Evolutionary conservation across 64 coral and sea anemone species (phyloP).

Genomic region (Porites australiensis): DNA sequence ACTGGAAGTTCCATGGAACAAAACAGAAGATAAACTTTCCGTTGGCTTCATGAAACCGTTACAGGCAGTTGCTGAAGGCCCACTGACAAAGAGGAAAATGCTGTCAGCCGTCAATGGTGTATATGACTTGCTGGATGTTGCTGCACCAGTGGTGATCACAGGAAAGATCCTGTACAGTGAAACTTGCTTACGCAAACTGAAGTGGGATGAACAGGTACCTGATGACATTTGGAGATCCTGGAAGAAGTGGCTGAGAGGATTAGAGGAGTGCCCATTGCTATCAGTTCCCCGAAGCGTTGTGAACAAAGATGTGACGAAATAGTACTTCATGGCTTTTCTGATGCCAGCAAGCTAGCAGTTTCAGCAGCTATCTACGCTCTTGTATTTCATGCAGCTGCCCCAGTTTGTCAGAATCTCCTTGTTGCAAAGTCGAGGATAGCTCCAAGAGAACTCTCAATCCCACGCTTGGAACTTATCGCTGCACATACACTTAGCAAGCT

Average conservation of each 20-base stretch:
- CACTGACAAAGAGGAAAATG: slow-evolving; percentile 77
- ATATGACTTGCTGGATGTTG: slow-evolving; percentile 59
- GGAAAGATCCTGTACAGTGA: slow-evolving; percentile 72
- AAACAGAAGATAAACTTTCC: slow-evolving; percentile 33
- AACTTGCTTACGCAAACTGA: slow-evolving; percentile 43
- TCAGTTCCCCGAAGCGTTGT: slow-evolving; percentile 69
- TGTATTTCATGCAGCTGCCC: too few species aligned
- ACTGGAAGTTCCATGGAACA: slow-evolving; percentile 68
- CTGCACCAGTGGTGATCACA: slow-evolving; percentile 48
- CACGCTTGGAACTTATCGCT: too few species aligned
- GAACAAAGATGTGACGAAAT: background rate
- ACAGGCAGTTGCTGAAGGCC: background rate
- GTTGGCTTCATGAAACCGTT: slow-evolving; percentile 5
- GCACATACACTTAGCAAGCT: too few species aligned
- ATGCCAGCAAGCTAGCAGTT: too few species aligned
- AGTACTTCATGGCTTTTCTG: too few species aligned
- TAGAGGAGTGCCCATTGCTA: slow-evolving; percentile 43
- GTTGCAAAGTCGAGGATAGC: too few species aligned
- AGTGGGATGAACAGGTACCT: slow-evolving; percentile 72
- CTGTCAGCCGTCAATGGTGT: slow-evolving; percentile 61
- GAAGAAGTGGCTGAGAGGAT: slow-evolving; percentile 65
- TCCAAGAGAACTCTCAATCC: too few species aligned
- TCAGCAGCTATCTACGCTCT: too few species aligned
- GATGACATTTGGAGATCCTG: slow-evolving; percentile 28
- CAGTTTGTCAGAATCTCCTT: too few species aligned